Conservation (phyloP, 1,140 invertebrate species). For the Pseudomyrmex dendroicus region DNA sequence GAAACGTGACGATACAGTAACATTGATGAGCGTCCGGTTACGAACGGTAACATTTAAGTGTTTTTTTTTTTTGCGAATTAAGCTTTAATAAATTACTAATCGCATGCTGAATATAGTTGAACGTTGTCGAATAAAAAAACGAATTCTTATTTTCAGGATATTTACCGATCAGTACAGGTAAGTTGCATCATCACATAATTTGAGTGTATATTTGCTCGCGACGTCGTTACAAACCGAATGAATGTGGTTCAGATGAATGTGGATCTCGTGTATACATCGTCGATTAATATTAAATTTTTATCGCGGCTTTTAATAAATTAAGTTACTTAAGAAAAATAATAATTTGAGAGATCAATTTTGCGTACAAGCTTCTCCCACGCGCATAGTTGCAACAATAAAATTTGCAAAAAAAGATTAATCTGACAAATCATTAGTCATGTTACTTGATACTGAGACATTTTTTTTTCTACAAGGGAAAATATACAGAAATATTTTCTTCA, state of each 20-base stretch:
- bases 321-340: too few species aligned
- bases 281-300: not conserved
- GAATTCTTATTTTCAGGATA: constrained; percentile 84
- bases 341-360: too few species aligned
- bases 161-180: constrained; percentile 84
- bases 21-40: constrained; percentile 23
- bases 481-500: not conserved
- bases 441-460: too few species aligned
- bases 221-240: constrained; percentile 69
- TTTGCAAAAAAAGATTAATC: not conserved
- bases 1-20: not conserved
- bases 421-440: not conserved
- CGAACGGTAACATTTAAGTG: not conserved
- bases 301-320: too few species aligned
- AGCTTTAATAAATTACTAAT: constrained; percentile 72
- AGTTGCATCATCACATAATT: constrained; percentile 80
- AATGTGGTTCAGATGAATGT: constrained; percentile 24
- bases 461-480: not conserved
- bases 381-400: too few species aligned
- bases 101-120: constrained; percentile 78
- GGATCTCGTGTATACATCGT: not conserved
- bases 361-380: too few species aligned
- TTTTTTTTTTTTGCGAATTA: constrained; percentile 58
- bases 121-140: constrained; percentile 79
- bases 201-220: constrained; percentile 60